phyloP scores from a whole-genome alignment of 2,888 invertebrate genomes.

The Epistrophella euchroma region DNA sequence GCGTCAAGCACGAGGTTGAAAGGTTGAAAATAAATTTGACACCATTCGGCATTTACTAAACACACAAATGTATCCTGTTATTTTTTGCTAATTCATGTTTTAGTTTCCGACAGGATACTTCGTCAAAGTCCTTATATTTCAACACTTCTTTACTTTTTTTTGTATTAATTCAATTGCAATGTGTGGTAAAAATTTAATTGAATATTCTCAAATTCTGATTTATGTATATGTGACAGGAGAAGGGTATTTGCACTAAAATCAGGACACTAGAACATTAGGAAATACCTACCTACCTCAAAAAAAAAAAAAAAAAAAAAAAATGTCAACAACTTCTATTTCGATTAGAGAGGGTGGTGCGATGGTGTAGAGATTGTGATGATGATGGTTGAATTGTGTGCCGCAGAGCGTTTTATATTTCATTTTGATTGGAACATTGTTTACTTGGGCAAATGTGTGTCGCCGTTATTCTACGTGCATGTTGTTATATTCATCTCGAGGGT shows the following conservation, averaged over 20 bases:
- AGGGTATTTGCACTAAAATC: conserved; percentile 59
- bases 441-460: conserved; percentile 56
- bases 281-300: not conserved
- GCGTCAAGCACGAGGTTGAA: conserved; percentile 47
- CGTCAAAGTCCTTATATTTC: conserved; percentile 34
- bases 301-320: conserved; percentile 5
- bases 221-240: conserved; percentile 29
- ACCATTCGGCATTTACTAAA: conserved; percentile 47
- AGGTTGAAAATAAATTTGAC: conserved; percentile 38
- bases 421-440: conserved; percentile 68
- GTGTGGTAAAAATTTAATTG: conserved; percentile 59
- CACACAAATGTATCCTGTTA: conserved; percentile 26
- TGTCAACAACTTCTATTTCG: conserved; percentile 71
- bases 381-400: conserved; percentile 16
- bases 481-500: conserved; percentile 53
- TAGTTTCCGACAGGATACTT: conserved; percentile 52
- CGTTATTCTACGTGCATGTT: conserved; percentile 27
- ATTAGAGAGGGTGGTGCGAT: conserved; percentile 52
- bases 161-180: conserved; percentile 46
- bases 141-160: conserved; percentile 36
- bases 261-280: conserved; percentile 58
- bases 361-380: conserved; percentile 10
- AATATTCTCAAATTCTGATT: conserved; percentile 39
- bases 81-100: conserved; percentile 35
- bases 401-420: conserved; percentile 33